Evolutionary conservation across 2,113 vertebrate genomes (phyloP).

Genomic region (Ardeotis arabs): DNA sequence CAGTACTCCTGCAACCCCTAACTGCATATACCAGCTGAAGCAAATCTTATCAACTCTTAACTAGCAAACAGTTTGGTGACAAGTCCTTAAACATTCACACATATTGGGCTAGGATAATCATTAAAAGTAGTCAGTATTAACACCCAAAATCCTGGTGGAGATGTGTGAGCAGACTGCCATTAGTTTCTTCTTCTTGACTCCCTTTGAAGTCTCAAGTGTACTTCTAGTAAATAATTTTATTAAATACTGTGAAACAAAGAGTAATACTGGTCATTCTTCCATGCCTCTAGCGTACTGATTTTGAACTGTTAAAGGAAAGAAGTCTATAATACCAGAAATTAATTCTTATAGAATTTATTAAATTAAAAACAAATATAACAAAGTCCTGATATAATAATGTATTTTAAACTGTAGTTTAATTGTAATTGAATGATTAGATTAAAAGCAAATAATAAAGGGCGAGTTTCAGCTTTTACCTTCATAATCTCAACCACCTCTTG

Average conservation of each 20-base stretch:
- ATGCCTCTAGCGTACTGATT: background rate
- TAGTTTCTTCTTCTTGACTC: background rate
- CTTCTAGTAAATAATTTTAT: background rate
- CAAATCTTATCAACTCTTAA: background rate
- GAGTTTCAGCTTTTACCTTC: constrained; percentile 82
- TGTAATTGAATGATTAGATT: background rate
- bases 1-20: background rate
- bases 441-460: background rate
- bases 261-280: background rate
- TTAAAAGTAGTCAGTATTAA: background rate
- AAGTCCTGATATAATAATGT: background rate
- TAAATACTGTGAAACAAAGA: background rate
- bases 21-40: background rate
- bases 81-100: background rate
- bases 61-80: background rate
- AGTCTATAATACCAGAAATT: background rate
- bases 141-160: background rate
- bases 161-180: background rate
- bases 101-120: background rate
- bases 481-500: constrained; percentile 90
- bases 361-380: background rate
- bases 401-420: background rate
- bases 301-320: background rate
- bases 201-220: background rate
- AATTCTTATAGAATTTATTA: background rate